Evolutionary conservation across 2,113 vertebrate genomes (phyloP).

Genomic region (Tinamus guttatus): DNA sequence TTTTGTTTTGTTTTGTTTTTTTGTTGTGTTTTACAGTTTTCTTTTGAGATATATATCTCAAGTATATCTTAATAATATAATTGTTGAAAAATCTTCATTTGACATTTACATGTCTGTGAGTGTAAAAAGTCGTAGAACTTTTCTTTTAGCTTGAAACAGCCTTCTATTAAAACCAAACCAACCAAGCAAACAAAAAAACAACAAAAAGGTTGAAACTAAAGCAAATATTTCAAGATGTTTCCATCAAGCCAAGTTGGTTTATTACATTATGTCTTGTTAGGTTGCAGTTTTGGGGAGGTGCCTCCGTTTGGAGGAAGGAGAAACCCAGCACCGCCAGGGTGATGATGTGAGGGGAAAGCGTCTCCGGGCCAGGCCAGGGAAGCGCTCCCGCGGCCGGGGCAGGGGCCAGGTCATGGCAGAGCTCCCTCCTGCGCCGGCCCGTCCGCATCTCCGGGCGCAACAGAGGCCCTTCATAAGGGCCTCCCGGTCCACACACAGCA

Average conservation of each 20-base stretch:
- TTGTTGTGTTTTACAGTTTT: neutral
- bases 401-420: rapidly evolving
- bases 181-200: neutral
- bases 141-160: neutral
- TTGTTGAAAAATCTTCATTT: neutral
- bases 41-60: neutral
- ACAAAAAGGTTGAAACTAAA: neutral
- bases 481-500: neutral
- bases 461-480: neutral
- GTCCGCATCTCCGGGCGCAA: rapidly evolving
- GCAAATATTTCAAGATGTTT: neutral
- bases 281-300: neutral
- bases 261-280: neutral
- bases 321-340: neutral
- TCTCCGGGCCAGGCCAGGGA: neutral
- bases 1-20: too few relatives aligned
- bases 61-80: too few relatives aligned
- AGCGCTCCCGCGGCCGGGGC: rapidly evolving
- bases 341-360: rapidly evolving
- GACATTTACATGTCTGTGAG: neutral
- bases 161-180: neutral
- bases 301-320: neutral
- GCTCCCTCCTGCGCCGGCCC: neutral
- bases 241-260: neutral
- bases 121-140: neutral